phyloP scores from a whole-genome alignment of 2,797 vertebrate species.

The Sebastes dallii region DNA sequence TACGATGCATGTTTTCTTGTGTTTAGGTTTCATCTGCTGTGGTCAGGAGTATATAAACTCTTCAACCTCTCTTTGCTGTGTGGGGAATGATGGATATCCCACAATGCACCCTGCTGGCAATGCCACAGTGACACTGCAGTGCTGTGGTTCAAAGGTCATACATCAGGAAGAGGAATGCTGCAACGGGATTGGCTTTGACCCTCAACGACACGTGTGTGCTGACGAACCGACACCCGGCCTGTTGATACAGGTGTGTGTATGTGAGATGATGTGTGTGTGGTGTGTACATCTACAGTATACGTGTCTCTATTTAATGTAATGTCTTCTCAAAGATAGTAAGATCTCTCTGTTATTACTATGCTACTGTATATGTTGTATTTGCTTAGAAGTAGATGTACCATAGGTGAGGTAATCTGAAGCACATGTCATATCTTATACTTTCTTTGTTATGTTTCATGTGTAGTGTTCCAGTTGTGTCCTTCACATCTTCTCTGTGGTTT shows the following conservation, averaged over 20 bases:
- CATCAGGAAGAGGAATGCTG: constrained; percentile 89
- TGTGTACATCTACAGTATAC: neutral
- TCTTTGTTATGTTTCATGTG: neutral
- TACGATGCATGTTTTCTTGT: constrained; percentile 1
- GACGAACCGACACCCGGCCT: constrained; percentile 86
- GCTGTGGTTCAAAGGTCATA: constrained; percentile 92
- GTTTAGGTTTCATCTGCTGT: constrained; percentile 91
- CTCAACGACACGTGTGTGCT: constrained; percentile 89
- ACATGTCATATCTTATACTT: neutral
- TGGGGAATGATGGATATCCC: constrained; percentile 82
- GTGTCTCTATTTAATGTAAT: neutral
- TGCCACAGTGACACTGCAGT: constrained; percentile 85
- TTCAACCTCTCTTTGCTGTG: constrained; percentile 90
- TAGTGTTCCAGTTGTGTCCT: neutral
- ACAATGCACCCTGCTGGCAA: constrained; percentile 86
- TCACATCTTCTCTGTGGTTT: no score
- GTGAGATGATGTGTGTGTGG: constrained; percentile 72
- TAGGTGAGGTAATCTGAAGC: neutral
- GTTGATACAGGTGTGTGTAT: constrained; percentile 83
- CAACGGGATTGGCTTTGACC: constrained; percentile 90
- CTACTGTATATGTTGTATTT: neutral
- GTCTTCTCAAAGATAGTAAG: neutral
- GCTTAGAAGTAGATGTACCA: neutral
- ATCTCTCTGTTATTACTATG: neutral
- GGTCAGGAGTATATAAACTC: constrained; percentile 89